These are phyloP conservation scores for Lathamus discolor DNA, from an alignment of 2,113 vertebrate species.

Conservation along the genomic window DNA sequence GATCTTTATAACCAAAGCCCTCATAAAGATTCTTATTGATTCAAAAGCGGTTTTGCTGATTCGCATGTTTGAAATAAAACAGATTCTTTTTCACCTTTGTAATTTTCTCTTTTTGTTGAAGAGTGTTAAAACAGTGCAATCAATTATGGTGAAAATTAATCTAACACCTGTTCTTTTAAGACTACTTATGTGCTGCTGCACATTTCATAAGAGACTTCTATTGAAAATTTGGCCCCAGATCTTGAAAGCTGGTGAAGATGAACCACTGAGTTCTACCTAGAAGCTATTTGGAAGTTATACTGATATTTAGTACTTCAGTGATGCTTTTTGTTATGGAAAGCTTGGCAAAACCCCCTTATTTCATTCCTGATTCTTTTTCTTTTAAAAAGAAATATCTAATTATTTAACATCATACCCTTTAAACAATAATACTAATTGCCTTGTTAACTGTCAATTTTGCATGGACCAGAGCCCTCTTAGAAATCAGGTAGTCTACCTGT, in stretches of 20 bases:
- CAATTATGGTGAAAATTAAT: background rate
- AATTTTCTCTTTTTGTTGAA: background rate
- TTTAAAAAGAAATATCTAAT: background rate
- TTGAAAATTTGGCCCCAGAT: background rate
- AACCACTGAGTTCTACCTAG: background rate
- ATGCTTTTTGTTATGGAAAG: background rate
- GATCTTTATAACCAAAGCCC: background rate
- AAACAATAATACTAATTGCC: background rate
- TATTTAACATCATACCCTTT: background rate
- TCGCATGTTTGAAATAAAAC: background rate
- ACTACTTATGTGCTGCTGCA: background rate
- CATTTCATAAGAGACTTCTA: background rate
- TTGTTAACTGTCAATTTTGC: background rate
- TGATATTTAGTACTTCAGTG: background rate
- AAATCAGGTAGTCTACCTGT: background rate
- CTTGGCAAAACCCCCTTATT: background rate
- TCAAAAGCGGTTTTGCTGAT: background rate
- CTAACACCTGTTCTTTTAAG: background rate
- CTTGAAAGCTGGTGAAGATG: background rate
- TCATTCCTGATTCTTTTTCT: background rate
- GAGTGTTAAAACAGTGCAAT: background rate
- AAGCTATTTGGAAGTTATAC: background rate
- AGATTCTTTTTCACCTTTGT: background rate
- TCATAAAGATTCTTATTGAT: slow-evolving; percentile 7
- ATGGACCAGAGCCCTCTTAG: background rate